A percentile compares a stretch with the other conserved stretches of the same genome.
Evolutionary conservation across 2,113 vertebrate species (phyloP).

Genomic region (Myxocyprinus asiaticus): DNA sequence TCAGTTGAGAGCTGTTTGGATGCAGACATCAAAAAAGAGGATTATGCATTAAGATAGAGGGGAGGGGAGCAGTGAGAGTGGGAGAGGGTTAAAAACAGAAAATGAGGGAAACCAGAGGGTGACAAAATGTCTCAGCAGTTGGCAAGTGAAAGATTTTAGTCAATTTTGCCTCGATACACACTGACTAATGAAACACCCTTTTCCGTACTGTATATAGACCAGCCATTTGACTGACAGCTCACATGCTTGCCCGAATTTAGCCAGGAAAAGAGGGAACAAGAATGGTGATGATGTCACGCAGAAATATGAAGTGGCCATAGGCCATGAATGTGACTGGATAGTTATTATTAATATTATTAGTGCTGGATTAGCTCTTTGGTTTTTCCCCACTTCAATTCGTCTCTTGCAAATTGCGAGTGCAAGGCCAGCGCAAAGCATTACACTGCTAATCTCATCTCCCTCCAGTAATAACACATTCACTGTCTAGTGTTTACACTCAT

Average conservation of each 20-base stretch:
- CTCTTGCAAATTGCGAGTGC: not conserved
- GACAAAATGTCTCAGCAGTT: not conserved
- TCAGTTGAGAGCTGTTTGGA: slow-evolving; percentile 52
- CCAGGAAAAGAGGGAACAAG: slow-evolving; percentile 17
- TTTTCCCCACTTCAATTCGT: slow-evolving; percentile 5
- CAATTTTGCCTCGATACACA: slow-evolving; percentile 5
- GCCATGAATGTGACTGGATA: slow-evolving; percentile 37
- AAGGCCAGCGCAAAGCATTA: not conserved
- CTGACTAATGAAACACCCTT: slow-evolving; percentile 26
- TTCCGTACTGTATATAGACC: slow-evolving; percentile 29
- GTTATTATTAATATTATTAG: slow-evolving; percentile 59
- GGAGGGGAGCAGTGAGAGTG: not conserved
- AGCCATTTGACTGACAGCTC: slow-evolving; percentile 32
- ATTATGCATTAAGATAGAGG: slow-evolving; percentile 52
- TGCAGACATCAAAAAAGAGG: slow-evolving; percentile 45
- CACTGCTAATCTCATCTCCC: slow-evolving; percentile 36
- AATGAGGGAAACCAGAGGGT: slow-evolving; percentile 1
- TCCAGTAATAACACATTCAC: slow-evolving; percentile 26
- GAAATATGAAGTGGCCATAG: slow-evolving; percentile 45
- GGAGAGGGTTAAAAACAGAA: not conserved
- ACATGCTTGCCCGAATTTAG: slow-evolving; percentile 24
- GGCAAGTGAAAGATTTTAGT: slow-evolving; percentile 13
- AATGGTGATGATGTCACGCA: slow-evolving; percentile 42
- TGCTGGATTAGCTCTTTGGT: slow-evolving; percentile 30
- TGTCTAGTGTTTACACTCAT: slow-evolving; percentile 26